phyloP scores from a whole-genome alignment of 2,888 invertebrate genomes.

The Idaea straminata region DNA sequence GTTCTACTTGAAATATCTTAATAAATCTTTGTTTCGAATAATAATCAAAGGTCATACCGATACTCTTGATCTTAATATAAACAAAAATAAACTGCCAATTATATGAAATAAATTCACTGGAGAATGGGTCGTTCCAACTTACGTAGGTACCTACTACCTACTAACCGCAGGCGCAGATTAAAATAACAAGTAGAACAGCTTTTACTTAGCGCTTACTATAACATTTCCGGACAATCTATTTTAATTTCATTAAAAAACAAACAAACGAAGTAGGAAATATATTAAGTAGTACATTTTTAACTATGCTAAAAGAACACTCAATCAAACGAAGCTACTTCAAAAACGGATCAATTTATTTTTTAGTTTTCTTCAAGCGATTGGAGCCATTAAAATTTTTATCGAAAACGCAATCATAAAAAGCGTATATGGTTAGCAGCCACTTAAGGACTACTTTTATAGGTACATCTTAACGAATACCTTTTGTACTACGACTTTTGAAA shows the following conservation, averaged over 20 bases:
- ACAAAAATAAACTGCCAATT: conserved; percentile 1
- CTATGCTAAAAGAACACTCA: neutral
- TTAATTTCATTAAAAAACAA: neutral
- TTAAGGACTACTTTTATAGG: no score
- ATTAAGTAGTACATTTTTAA: neutral
- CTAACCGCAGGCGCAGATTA: neutral
- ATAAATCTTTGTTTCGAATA: conserved; percentile 40
- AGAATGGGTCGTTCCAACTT: neutral
- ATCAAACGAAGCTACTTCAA: no score
- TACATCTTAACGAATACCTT: no score
- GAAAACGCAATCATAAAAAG: no score
- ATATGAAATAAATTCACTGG: conserved; percentile 5
- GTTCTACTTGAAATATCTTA: conserved; percentile 38
- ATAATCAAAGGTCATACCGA: conserved; percentile 40
- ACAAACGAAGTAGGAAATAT: neutral
- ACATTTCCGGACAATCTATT: neutral
- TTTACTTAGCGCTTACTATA: neutral
- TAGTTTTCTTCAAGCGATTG: no score
- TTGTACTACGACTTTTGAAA: no score
- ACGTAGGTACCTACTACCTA: neutral
- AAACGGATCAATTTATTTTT: no score
- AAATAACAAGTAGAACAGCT: neutral
- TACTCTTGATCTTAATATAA: conserved; percentile 22
- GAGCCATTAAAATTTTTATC: no score
- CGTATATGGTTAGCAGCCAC: no score